These are phyloP conservation scores for Dermatemys mawii DNA, from an alignment of 2,113 vertebrate genomes.

Conservation along the genomic window DNA sequence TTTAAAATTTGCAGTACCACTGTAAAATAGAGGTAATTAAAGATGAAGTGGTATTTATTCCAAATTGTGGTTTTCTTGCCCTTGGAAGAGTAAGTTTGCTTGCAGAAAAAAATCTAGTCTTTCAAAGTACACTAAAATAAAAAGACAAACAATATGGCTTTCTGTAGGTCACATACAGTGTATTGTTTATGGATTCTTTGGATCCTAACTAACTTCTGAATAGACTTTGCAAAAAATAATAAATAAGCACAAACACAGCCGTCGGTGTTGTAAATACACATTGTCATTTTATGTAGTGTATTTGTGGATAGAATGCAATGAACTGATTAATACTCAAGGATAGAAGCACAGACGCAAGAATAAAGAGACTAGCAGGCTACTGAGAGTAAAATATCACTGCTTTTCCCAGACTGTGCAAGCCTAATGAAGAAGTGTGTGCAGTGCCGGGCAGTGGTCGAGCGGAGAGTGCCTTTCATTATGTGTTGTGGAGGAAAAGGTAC, in stretches of 20 bases:
- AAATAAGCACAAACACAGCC: background rate
- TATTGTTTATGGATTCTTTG: background rate
- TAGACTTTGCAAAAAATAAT: too few species aligned
- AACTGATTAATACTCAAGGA: background rate
- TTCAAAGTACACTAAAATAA: background rate
- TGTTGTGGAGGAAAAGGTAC: conserved; percentile 98
- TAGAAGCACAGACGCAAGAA: background rate
- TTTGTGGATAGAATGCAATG: background rate
- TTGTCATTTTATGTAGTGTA: background rate
- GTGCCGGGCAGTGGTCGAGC: conserved; percentile 96
- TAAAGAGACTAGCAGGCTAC: background rate
- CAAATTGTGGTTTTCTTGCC: background rate
- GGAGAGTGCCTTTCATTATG: conserved; percentile 93
- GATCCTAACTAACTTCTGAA: background rate
- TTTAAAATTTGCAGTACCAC: background rate
- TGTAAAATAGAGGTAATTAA: background rate
- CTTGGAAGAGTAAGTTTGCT: background rate
- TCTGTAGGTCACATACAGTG: background rate
- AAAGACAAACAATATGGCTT: background rate
- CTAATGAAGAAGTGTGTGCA: conserved; percentile 99
- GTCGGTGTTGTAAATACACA: background rate
- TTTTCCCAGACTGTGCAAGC: conserved; percentile 90
- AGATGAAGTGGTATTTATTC: background rate
- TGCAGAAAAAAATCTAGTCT: background rate
- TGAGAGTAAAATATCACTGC: background rate